These are phyloP conservation scores for Drosophila infuscata DNA, from an alignment of 2,888 invertebrate genomes.

Conservation along the genomic window DNA sequence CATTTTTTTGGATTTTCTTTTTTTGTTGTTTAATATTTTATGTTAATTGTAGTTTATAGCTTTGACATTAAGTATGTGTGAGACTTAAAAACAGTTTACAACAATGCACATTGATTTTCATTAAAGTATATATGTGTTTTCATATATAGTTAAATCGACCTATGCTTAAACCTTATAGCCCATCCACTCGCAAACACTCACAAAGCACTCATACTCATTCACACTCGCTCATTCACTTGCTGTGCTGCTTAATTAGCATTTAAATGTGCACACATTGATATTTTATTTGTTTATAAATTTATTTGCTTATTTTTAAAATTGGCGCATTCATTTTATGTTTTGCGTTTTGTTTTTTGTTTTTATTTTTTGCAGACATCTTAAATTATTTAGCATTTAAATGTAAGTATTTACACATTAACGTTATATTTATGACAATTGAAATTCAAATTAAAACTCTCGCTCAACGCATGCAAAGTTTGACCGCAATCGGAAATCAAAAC, in stretches of 20 bases:
- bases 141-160: constrained; percentile 16
- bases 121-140: constrained; percentile 15
- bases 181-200: constrained; percentile 16
- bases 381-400: constrained; percentile 62
- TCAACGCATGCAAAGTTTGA: constrained; percentile 10
- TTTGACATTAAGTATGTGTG: constrained; percentile 75
- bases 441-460: constrained; percentile 32
- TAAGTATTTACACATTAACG: constrained; percentile 63
- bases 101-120: constrained; percentile 73
- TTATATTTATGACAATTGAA: constrained; percentile 45
- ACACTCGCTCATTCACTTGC: background rate
- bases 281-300: constrained; percentile 39
- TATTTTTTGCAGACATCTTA: constrained; percentile 56
- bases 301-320: constrained; percentile 66
- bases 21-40: constrained; percentile 18
- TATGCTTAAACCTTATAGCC: constrained; percentile 35
- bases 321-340: constrained; percentile 59
- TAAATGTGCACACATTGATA: constrained; percentile 52
- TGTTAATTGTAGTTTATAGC: constrained; percentile 73
- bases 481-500: constrained; percentile 38
- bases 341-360: constrained; percentile 27
- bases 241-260: constrained; percentile 60
- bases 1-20: constrained; percentile 13
- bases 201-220: constrained; percentile 3
- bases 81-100: constrained; percentile 80